Evolutionary conservation across 2,888 invertebrate species (phyloP), one percentile per base, ranked within the genome.

Genomic region (Drosophila paranaensis): DNA sequence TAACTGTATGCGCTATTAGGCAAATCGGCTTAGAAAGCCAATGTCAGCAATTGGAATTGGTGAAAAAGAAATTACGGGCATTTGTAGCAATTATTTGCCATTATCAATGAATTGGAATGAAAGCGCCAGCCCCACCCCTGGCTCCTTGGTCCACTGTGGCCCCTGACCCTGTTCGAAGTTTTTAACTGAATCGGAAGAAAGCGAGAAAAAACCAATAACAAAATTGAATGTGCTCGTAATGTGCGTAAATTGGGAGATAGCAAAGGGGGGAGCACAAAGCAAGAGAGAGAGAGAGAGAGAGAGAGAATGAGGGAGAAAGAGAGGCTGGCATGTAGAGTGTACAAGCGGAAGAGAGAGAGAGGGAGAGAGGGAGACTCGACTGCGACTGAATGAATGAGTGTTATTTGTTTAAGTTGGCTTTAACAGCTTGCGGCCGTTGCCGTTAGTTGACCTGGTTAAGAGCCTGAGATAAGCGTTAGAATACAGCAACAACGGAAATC

Each of bases 371-470:
- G 60, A 66, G 70, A 65, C 71, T 56, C 20, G 20, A 20, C 56
- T 64, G 62, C 64, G 64, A 61, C 61, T 76, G 69, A 74, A 76
- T 85, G 85, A 82, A 79, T 82, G 75, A 82, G 75, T 81, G 84
- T 75, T 88, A 90, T 86, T 86, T 86, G 84, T 83, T 88, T 83
- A 86, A 83, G 77, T 88, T 81, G 79, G 87, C 79, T 87, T 88
- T 90, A 86, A 89, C 90, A 88, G 90, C 79, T 88, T 83, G 84
- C 79, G 81, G 87, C 74, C 65, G 81, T 80, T 72, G 84, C 87
- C 90, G 87, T 87, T 87, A 87, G 89, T 87, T 87, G 87, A 89
- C 90, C 87, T 87, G 85, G 82, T 87, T 82, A 81, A 71, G 73
- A 74, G 77, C 51, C 63, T 72, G 60, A 80, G 80, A 82, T 80